These are phyloP conservation scores for Anarhynchus alexandrinus DNA, from an alignment of 2,113 vertebrate species.

Conservation along the genomic window DNA sequence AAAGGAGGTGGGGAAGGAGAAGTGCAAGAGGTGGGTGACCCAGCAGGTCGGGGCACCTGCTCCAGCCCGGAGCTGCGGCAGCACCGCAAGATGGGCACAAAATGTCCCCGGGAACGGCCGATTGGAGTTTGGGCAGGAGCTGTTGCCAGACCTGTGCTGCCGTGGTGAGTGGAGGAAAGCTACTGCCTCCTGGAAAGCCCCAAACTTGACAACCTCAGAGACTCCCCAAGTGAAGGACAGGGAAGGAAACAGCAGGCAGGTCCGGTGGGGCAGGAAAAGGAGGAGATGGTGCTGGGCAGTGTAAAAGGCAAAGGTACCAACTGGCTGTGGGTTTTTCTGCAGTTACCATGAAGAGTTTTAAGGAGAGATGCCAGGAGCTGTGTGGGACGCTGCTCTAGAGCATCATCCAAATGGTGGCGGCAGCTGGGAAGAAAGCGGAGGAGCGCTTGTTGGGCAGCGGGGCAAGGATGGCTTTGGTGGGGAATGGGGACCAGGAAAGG, in stretches of 20 bases:
- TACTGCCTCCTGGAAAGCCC: background rate
- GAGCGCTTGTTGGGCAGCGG: background rate
- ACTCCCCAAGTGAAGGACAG: background rate
- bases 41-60: background rate
- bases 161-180: background rate
- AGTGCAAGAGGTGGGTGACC: background rate
- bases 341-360: background rate
- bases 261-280: background rate
- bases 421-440: background rate
- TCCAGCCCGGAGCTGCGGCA: background rate
- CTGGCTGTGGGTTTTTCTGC: background rate
- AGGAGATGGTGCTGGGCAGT: fast-evolving
- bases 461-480: background rate
- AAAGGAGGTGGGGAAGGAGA: background rate
- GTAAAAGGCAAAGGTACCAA: background rate
- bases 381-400: background rate
- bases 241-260: background rate
- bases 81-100: background rate
- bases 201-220: background rate
- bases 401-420: background rate
- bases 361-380: background rate
- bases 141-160: background rate
- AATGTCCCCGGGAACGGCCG: fast-evolving
- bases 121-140: background rate
- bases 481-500: background rate